A percentile compares a stretch with the other conserved stretches of the same genome.
Conservation (phyloP, 2,113 vertebrate species). For the Pogonocichla stellata region DNA sequence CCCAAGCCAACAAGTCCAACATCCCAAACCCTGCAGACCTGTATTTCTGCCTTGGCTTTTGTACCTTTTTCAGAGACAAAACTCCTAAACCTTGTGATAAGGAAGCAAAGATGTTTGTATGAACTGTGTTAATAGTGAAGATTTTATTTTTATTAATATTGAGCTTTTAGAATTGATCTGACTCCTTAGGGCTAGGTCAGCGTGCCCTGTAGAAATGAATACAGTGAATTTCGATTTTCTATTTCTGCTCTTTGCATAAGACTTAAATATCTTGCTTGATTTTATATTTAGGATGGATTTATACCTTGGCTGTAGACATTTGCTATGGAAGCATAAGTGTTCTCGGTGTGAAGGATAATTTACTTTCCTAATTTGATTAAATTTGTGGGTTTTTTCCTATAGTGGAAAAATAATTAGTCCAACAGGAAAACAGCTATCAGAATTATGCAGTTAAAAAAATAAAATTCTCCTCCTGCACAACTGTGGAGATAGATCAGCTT, state of each 20-base stretch:
- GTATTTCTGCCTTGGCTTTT: background rate
- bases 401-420: background rate
- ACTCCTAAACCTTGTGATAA: background rate
- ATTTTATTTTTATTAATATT: background rate
- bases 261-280: background rate
- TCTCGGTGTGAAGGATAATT: background rate
- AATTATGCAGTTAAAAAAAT: background rate
- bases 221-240: background rate
- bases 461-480: background rate
- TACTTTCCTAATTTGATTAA: slow-evolving; percentile 9
- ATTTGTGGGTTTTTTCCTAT: background rate
- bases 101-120: background rate
- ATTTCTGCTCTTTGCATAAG: background rate
- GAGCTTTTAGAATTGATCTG: background rate
- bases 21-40: background rate
- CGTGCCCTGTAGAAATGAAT: background rate
- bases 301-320: background rate
- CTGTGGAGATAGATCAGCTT: background rate
- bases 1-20: background rate
- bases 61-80: background rate
- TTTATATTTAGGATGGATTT: background rate
- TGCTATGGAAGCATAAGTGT: background rate
- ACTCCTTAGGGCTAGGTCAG: background rate
- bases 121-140: background rate
- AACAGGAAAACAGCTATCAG: background rate